Percentiles rank a stretch among this genome's conserved stretches.
Evolutionary conservation across 1,140 invertebrate species (phyloP).

Genomic region (Drosophila truncata): DNA sequence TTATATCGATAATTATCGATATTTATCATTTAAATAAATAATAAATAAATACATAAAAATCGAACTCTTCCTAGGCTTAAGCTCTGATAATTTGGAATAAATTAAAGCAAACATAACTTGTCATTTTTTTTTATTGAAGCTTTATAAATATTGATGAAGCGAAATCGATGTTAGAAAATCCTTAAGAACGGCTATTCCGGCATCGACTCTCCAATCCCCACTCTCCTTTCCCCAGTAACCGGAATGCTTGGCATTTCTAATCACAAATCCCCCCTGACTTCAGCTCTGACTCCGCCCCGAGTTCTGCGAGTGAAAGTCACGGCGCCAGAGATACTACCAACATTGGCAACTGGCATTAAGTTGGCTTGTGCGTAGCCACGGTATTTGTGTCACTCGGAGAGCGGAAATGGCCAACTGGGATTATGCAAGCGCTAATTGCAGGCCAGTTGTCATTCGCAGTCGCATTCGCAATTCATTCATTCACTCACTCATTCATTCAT

Average conservation of each 20-base stretch:
- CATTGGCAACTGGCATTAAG: background rate
- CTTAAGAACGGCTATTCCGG: constrained; percentile 13
- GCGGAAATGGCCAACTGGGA: constrained; percentile 49
- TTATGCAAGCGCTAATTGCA: constrained; percentile 58
- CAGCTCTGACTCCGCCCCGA: background rate
- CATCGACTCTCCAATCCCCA: background rate
- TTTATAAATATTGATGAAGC: constrained; percentile 38
- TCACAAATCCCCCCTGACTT: background rate
- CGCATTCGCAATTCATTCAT: constrained; percentile 39
- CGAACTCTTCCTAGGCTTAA: too few relatives aligned
- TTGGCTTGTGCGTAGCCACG: constrained; percentile 9
- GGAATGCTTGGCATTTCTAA: constrained; percentile 19
- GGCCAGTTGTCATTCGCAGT: constrained; percentile 25
- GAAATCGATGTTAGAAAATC: constrained; percentile 24
- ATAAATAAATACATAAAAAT: background rate
- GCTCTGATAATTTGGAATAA: background rate
- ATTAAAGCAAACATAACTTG: background rate
- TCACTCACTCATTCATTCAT: constrained; percentile 32
- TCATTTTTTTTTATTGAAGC: background rate
- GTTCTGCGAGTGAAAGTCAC: constrained; percentile 39
- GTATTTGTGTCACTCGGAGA: constrained; percentile 48
- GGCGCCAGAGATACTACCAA: constrained; percentile 4
- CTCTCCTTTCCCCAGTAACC: constrained; percentile 2
- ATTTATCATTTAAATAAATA: background rate
- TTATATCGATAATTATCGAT: too few relatives aligned